Percentiles rank a stretch among this genome's conserved stretches.
phyloP scores from a whole-genome alignment of 2,888 invertebrate genomes.

The Melinaea marsaeus region DNA sequence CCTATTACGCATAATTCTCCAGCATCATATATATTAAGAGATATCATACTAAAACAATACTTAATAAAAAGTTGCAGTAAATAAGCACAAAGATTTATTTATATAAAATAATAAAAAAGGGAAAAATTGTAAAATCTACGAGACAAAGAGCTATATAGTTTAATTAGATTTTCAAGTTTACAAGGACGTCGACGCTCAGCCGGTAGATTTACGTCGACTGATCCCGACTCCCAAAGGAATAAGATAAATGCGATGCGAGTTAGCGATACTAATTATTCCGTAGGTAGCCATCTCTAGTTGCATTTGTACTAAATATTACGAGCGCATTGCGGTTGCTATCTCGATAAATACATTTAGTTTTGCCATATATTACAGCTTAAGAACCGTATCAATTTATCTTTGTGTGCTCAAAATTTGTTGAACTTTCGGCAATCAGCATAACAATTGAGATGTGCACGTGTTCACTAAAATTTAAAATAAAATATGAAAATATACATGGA shows the following conservation, averaged over 20 bases:
- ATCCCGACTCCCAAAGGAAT: conserved; percentile 69
- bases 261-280: conserved; percentile 76
- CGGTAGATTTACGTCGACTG: conserved; percentile 75
- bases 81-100: conserved; percentile 12
- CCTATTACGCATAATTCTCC: conserved; percentile 36
- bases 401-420: conserved; percentile 13
- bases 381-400: conserved; percentile 8
- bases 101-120: conserved; percentile 49
- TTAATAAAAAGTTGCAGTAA: neutral
- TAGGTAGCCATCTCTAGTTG: conserved; percentile 49
- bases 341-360: too few species aligned
- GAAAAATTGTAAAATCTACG: conserved; percentile 67
- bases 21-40: neutral
- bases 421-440: conserved; percentile 9
- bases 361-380: neutral
- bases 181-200: conserved; percentile 75
- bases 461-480: too few species aligned
- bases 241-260: conserved; percentile 75
- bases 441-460: neutral
- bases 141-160: conserved; percentile 64
- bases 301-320: conserved; percentile 20
- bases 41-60: neutral
- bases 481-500: neutral
- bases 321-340: conserved; percentile 6
- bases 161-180: conserved; percentile 77